Percentiles rank a stretch among this genome's conserved stretches.
Conservation (phyloP, 64 coral and sea anemone species). For the Astreopora myriophthalma region DNA sequence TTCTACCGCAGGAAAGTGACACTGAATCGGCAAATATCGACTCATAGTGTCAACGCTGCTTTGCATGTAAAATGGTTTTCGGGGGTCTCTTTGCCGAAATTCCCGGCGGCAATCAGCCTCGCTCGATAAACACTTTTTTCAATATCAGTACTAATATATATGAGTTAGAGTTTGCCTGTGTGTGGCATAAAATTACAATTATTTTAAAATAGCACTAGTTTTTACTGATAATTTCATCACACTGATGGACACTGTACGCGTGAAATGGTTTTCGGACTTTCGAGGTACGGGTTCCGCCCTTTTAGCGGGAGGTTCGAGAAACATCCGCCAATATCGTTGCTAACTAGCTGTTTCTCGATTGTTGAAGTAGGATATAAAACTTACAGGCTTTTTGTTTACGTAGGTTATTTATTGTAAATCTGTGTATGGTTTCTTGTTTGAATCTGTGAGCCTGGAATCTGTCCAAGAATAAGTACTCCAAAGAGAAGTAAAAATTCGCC, state of each 20-base stretch:
- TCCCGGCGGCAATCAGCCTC: too few relatives aligned
- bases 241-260: background rate
- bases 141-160: background rate
- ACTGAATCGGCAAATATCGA: too few relatives aligned
- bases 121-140: background rate
- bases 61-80: too few relatives aligned
- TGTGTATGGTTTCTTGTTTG: background rate
- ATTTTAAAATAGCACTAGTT: background rate
- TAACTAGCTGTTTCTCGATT: background rate
- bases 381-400: background rate
- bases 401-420: conserved; percentile 36
- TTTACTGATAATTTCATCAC: background rate
- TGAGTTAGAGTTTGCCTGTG: background rate
- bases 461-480: background rate
- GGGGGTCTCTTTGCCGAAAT: too few relatives aligned
- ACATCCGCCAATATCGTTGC: background rate
- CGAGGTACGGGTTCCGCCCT: too few relatives aligned
- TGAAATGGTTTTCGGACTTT: background rate
- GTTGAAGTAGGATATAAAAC: background rate
- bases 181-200: background rate
- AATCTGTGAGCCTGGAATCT: too few relatives aligned
- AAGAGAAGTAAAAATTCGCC: background rate
- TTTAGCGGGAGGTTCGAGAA: background rate
- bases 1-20: too few relatives aligned
- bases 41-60: too few relatives aligned